Evolutionary conservation across 2,797 vertebrate species (phyloP), one percentile per base, ranked within the genome.

Genomic region (Remorina albescens): DNA sequence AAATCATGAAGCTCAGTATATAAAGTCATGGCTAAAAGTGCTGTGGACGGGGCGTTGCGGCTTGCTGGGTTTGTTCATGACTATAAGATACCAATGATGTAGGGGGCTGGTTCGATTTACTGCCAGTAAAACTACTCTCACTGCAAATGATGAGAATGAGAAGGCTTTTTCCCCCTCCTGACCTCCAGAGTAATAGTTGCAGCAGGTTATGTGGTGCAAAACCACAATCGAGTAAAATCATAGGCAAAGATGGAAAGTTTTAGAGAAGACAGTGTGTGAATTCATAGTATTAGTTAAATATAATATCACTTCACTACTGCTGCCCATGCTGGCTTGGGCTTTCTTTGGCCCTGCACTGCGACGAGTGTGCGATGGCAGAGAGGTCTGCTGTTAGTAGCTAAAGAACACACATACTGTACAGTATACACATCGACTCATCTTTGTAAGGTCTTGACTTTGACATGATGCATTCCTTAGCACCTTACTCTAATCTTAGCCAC

Each of bases 251-350:
- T 65, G n/a, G 11, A 15, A 3, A 23, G 9, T 64, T 51, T 26
- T 26, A 50, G 34, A 26, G 21, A 39, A 37, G 23, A n/a, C 6
- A 2, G 11, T 34, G 5, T 36, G 13, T 49, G n/a, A n/a, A 21
- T 62, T 34, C n/a, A n/a, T 36, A 36, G 42, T 23, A 32, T 32
- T 62, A 47, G 34, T 62, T 64, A 18, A 18, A 46, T 36, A 23
- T 50, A 50, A 63, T 36, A 50, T n/a, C 3, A 36, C n/a, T 37
- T 19, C 41, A 2, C 12, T 4, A 32, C 57, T 61, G 18, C 44
- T 15, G 30, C 9, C 23, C 6, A 6, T 39, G 47, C 34, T 19
- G 34, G 47, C 23, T 39, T 36, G 16, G 34, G 34, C 47, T 16
- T 53, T 34, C 11, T 8, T 39, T 11, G 15, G 13, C 32, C 5